phyloP scores from a whole-genome alignment of 2,113 vertebrate genomes.

The Numenius arquata region DNA sequence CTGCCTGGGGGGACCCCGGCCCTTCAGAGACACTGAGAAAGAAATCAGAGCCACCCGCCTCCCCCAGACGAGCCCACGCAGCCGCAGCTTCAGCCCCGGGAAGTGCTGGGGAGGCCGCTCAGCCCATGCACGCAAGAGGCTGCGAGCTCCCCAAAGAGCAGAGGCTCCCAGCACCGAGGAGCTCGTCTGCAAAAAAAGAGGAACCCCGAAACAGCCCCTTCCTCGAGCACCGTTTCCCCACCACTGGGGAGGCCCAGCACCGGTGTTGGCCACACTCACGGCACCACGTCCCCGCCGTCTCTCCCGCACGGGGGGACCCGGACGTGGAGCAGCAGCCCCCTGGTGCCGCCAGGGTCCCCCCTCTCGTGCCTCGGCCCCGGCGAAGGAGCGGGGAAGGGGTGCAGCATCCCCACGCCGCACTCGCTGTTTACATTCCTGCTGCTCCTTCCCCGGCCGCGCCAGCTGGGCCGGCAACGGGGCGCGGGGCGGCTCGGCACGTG shows the following conservation, averaged over 20 bases:
- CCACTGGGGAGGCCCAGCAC: not conserved
- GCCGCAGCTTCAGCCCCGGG: not conserved
- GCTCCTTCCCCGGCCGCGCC: not conserved
- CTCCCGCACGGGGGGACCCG: rapidly evolving
- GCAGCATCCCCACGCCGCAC: not conserved
- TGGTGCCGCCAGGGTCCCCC: not conserved
- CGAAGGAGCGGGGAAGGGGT: not conserved
- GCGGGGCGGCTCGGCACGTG: not conserved
- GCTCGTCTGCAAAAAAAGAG: not conserved
- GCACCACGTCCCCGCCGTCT: rapidly evolving
- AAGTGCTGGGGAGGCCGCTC: not conserved
- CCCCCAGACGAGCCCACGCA: not conserved
- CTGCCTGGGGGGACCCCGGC: not conserved
- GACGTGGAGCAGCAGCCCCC: not conserved
- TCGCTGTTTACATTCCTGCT: slow-evolving; percentile 58
- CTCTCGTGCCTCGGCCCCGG: not conserved
- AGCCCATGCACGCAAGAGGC: not conserved
- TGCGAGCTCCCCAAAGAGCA: rapidly evolving
- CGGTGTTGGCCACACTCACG: rapidly evolving
- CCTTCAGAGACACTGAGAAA: not conserved
- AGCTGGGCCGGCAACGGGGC: slow-evolving; percentile 12
- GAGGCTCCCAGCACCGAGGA: rapidly evolving
- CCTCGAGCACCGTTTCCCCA: not conserved
- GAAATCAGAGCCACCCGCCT: not conserved
- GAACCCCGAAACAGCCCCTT: not conserved